phyloP scores from a whole-genome alignment of 2,797 vertebrate species.

The Mormyrus hasselquistii region DNA sequence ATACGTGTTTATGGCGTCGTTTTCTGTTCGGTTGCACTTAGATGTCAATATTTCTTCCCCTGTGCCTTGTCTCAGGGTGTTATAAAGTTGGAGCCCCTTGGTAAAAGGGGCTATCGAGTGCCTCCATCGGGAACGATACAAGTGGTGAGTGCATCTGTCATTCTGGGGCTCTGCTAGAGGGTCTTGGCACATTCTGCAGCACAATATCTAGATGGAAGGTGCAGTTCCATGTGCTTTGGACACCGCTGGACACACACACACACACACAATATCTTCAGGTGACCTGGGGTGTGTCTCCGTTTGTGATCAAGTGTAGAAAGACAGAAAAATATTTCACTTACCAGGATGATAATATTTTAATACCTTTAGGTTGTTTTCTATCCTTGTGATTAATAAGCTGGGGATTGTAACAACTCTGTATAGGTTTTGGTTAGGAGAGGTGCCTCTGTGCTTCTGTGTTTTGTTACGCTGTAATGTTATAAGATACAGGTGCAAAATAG shows the following conservation, averaged over 20 bases:
- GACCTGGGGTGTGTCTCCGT: neutral
- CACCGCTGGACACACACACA: neutral
- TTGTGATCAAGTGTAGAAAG: neutral
- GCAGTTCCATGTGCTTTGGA: neutral
- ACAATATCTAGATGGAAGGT: neutral
- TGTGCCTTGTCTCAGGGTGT: slow-evolving; percentile 73
- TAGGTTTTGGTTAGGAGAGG: neutral
- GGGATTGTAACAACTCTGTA: neutral
- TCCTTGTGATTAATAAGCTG: neutral
- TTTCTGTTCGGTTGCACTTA: neutral
- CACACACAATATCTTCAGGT: neutral
- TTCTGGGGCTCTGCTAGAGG: neutral
- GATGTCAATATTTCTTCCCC: neutral
- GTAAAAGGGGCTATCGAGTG: slow-evolving; percentile 97
- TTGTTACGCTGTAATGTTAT: neutral
- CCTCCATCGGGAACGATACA: slow-evolving; percentile 99
- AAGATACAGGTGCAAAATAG: neutral
- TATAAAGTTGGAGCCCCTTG: slow-evolving; percentile 94
- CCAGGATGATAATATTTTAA: neutral
- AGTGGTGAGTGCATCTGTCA: slow-evolving; percentile 74
- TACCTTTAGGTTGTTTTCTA: neutral
- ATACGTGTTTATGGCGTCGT: neutral
- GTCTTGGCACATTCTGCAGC: neutral
- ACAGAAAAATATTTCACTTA: neutral
- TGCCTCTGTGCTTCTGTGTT: neutral